Percentiles rank a stretch among this genome's conserved stretches.
phyloP scores from a whole-genome alignment of 2,113 vertebrate species.

The Lasiurus borealis region DNA sequence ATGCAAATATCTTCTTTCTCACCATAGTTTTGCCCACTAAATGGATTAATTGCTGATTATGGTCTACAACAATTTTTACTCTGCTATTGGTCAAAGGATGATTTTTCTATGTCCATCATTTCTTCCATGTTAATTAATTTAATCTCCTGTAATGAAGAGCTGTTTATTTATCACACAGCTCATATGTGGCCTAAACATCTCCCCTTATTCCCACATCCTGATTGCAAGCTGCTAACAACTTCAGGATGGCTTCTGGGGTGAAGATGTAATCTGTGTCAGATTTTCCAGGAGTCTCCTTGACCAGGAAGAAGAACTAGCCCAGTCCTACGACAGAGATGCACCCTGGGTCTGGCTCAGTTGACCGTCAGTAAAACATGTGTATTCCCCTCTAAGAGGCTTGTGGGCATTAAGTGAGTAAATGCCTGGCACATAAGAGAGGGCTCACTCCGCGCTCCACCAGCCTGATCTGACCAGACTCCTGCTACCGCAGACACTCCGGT shows the following conservation, averaged over 20 bases:
- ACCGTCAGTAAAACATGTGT: background rate
- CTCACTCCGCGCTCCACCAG: background rate
- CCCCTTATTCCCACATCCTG: background rate
- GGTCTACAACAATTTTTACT: background rate
- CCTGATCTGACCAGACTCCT: background rate
- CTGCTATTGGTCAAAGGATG: background rate
- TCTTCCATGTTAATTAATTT: background rate
- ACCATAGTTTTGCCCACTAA: background rate
- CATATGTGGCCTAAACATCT: background rate
- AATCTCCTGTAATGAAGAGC: background rate
- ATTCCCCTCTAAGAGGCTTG: background rate
- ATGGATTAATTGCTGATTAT: background rate
- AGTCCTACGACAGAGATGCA: background rate
- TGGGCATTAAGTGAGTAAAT: background rate
- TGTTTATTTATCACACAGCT: background rate
- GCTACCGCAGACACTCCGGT: background rate
- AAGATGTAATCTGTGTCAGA: background rate
- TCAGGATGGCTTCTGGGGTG: background rate
- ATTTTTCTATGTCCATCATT: background rate
- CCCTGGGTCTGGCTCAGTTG: background rate
- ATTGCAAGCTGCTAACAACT: background rate
- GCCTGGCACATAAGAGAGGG: background rate
- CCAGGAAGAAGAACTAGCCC: background rate
- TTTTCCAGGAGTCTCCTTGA: background rate
- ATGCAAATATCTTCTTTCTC: background rate